A percentile compares a stretch with the other conserved stretches of the same genome.
phyloP scores from a whole-genome alignment of 2,888 invertebrate species.

The Hirtodrosophila alboralis region DNA sequence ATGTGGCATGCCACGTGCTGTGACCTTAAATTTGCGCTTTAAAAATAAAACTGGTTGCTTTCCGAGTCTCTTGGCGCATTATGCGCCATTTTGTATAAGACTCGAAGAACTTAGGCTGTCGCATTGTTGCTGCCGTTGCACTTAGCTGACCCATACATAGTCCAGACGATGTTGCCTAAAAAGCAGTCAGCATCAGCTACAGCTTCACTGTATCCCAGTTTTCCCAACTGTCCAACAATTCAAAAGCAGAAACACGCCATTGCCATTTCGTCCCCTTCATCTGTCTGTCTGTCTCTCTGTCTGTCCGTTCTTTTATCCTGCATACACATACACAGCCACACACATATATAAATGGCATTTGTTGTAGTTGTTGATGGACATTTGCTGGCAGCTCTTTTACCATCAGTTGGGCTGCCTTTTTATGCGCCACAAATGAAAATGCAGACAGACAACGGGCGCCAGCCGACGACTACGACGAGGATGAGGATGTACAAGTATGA shows the following conservation, averaged over 20 bases:
- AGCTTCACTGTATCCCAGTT: slow-evolving; percentile 19
- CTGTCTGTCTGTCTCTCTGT: slow-evolving; percentile 10
- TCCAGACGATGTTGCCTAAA: slow-evolving; percentile 42
- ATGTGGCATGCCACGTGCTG: slow-evolving; percentile 33
- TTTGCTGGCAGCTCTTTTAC: slow-evolving; percentile 76
- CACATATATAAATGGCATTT: slow-evolving; percentile 44
- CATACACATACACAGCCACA: slow-evolving; percentile 34
- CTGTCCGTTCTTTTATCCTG: slow-evolving; percentile 54
- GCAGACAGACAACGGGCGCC: slow-evolving; percentile 80
- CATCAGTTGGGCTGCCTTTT: slow-evolving; percentile 59
- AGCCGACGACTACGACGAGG: slow-evolving; percentile 29
- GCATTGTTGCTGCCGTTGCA: slow-evolving; percentile 58
- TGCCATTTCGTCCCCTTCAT: slow-evolving; percentile 6
- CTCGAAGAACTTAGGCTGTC: slow-evolving; percentile 9
- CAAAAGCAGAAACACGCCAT: slow-evolving; percentile 10
- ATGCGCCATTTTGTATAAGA: slow-evolving; percentile 36
- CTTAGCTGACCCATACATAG: slow-evolving; percentile 67
- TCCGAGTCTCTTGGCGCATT: slow-evolving; percentile 31
- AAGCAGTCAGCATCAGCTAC: slow-evolving; percentile 18
- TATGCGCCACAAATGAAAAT: slow-evolving; percentile 78
- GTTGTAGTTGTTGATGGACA: slow-evolving; percentile 74
- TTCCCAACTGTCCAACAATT: slow-evolving; percentile 33
- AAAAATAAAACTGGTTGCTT: slow-evolving; percentile 26
- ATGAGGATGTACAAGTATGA: slow-evolving; percentile 14
- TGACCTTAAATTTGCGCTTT: slow-evolving; percentile 27